Conservation (phyloP, 2,797 vertebrate species). For the Rousettus madagascariensis region DNA sequence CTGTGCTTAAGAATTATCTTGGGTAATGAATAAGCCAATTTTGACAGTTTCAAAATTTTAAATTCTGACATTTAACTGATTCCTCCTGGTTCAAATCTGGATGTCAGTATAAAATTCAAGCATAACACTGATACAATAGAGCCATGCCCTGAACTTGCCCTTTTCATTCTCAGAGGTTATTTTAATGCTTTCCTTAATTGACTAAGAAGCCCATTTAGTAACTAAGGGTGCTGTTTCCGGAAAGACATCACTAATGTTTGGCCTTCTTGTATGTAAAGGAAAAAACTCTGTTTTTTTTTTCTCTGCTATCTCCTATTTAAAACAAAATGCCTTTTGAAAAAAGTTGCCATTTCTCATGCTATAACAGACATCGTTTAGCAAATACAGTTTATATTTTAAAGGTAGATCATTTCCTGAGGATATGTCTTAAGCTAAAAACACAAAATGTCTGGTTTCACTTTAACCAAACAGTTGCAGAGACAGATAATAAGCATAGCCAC, state of each 20-base stretch:
- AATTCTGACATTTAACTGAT: slow-evolving; percentile 51
- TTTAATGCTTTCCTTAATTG: slow-evolving; percentile 58
- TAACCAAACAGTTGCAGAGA: slow-evolving; percentile 44
- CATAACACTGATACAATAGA: slow-evolving; percentile 53
- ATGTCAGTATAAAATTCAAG: slow-evolving; percentile 64
- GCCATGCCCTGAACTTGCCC: slow-evolving; percentile 41
- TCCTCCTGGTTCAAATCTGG: slow-evolving; percentile 26
- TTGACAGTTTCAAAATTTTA: slow-evolving; percentile 22
- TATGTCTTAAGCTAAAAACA: slow-evolving; percentile 59
- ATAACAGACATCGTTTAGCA: slow-evolving; percentile 70
- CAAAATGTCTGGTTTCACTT: slow-evolving; percentile 58
- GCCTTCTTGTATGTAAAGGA: slow-evolving; percentile 55
- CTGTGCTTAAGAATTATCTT: slow-evolving; percentile 40
- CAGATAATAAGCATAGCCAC: neutral
- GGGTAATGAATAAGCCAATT: slow-evolving; percentile 18
- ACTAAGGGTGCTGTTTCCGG: neutral
- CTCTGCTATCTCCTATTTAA: slow-evolving; percentile 59
- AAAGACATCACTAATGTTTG: slow-evolving; percentile 65
- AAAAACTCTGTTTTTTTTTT: slow-evolving; percentile 22
- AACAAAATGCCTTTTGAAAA: slow-evolving; percentile 69
- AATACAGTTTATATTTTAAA: slow-evolving; percentile 73
- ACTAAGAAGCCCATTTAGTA: slow-evolving; percentile 55
- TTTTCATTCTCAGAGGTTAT: slow-evolving; percentile 48
- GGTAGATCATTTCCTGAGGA: slow-evolving; percentile 50
- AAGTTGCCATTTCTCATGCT: slow-evolving; percentile 70